phyloP scores from a whole-genome alignment of 2,113 vertebrate species.

The Trichechus manatus region DNA sequence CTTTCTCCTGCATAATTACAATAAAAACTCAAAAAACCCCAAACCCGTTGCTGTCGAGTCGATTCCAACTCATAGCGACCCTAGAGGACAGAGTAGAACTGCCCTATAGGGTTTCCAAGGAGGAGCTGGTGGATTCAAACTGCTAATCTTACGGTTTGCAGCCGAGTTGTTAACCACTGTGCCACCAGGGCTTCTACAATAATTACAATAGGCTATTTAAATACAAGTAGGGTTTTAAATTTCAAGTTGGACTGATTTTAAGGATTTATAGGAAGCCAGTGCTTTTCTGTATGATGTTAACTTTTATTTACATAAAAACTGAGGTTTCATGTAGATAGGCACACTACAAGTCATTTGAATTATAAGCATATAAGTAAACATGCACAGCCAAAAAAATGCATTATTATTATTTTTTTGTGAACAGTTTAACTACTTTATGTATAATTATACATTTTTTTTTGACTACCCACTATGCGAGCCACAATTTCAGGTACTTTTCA shows the following conservation, averaged over 20 bases:
- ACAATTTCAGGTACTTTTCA: background rate
- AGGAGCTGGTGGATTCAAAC: too few species aligned
- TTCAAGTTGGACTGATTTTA: background rate
- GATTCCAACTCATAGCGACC: too few species aligned
- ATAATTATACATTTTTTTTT: background rate
- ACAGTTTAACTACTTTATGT: background rate
- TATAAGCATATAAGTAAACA: background rate
- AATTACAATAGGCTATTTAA: background rate
- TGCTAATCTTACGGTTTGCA: too few species aligned
- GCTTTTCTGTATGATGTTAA: conserved; percentile 22
- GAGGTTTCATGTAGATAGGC: background rate
- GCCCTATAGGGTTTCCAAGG: too few species aligned
- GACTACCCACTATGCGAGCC: background rate
- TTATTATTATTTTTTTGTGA: too few species aligned
- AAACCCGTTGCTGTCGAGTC: too few species aligned
- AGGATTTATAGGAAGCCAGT: background rate
- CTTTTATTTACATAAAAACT: background rate
- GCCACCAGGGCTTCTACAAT: too few species aligned
- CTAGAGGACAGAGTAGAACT: too few species aligned
- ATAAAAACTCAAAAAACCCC: too few species aligned
- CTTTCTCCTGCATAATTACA: too few species aligned
- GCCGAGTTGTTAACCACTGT: too few species aligned
- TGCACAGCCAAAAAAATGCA: background rate
- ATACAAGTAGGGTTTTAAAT: background rate
- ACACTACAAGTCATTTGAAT: background rate